phyloP scores from a whole-genome alignment of 2,888 invertebrate genomes.

The Nomada ruficornis region DNA sequence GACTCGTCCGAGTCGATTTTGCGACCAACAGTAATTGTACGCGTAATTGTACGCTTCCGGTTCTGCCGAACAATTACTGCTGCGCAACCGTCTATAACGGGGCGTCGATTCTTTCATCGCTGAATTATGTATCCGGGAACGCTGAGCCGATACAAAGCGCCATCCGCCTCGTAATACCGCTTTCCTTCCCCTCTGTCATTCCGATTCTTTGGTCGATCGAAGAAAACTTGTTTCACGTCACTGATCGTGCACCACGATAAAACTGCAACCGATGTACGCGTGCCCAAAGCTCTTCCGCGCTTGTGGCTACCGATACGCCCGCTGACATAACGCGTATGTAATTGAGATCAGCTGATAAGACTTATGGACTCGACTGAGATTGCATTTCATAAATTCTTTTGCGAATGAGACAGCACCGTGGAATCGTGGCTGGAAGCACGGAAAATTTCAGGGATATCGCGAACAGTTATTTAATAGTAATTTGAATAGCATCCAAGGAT shows the following conservation, averaged over 20 bases:
- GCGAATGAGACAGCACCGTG: not conserved
- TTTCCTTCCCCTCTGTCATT: not conserved
- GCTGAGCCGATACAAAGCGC: conserved; percentile 31
- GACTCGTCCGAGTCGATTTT: no score
- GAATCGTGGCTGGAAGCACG: not conserved
- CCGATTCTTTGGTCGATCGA: not conserved
- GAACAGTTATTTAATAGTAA: not conserved
- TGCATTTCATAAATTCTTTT: not conserved
- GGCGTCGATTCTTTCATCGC: conserved; percentile 58
- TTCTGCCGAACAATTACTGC: conserved; percentile 52
- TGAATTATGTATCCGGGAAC: conserved; percentile 32
- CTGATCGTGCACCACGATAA: not conserved
- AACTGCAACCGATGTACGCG: not conserved
- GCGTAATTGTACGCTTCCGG: conserved; percentile 49
- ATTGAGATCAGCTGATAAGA: conserved; percentile 5
- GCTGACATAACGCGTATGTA: not conserved
- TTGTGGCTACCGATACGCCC: not conserved
- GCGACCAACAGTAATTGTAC: no score
- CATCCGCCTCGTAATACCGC: conserved; percentile 3
- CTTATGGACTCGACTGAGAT: not conserved
- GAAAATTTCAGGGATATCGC: not conserved
- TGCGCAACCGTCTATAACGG: conserved; percentile 52
- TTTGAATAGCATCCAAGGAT: conserved; percentile 10
- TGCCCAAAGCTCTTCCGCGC: not conserved
- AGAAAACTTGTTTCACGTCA: not conserved